A percentile compares a stretch with the other conserved stretches of the same genome.
phyloP scores from a whole-genome alignment of 1,140 invertebrate species.

The Dufourea novaeangliae region DNA sequence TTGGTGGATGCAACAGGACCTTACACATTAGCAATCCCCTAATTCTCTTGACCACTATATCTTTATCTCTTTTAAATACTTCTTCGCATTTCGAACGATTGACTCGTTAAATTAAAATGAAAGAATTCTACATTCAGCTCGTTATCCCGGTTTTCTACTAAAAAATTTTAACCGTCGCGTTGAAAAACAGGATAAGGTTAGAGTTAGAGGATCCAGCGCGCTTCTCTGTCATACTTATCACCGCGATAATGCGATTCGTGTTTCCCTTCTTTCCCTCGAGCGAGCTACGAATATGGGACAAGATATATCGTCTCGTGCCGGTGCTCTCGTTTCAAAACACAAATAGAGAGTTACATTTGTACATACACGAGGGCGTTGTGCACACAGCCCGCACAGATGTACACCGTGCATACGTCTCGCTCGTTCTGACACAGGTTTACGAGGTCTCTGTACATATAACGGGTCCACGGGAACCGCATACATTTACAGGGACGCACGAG shows the following conservation, averaged over 20 bases:
- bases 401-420: constrained; percentile 7
- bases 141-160: too few species aligned
- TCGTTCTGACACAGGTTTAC: constrained; percentile 18
- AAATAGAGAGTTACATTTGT: constrained; percentile 4
- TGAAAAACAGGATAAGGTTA: background rate
- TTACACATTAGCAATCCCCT: too few species aligned
- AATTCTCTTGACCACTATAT: too few species aligned
- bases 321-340: constrained; percentile 17
- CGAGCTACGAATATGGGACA: background rate
- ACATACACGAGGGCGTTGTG: background rate
- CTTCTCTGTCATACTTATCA: background rate
- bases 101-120: too few species aligned
- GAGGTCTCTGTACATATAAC: constrained; percentile 14
- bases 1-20: too few species aligned
- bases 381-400: background rate
- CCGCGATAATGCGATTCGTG: background rate
- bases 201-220: background rate
- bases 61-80: too few species aligned
- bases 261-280: background rate
- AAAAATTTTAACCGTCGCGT: too few species aligned
- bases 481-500: constrained; percentile 5
- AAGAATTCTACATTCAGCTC: too few species aligned
- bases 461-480: background rate
- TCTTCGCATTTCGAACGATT: too few species aligned
- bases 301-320: background rate